Evolutionary conservation across 2,797 vertebrate species (phyloP).

Genomic region (Notolepis coatsorum): DNA sequence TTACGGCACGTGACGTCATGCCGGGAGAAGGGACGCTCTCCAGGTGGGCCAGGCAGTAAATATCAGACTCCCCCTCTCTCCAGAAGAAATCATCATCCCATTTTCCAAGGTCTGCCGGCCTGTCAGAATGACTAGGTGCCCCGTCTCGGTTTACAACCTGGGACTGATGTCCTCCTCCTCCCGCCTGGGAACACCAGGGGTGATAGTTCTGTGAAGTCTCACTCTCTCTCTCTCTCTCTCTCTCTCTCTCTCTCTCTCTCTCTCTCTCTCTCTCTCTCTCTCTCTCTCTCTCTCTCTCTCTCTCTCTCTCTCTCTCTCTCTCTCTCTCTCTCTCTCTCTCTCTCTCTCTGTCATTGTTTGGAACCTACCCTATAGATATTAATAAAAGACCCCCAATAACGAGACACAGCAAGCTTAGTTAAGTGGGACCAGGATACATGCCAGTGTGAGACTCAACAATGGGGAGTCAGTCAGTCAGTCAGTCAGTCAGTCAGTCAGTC

Average conservation of each 20-base stretch:
- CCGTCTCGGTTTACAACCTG: slow-evolving; percentile 39
- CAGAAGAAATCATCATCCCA: slow-evolving; percentile 42
- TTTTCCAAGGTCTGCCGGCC: slow-evolving; percentile 46
- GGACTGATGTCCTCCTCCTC: no score
- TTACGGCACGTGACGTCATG: no score
- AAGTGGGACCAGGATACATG: no score
- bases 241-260: background rate
- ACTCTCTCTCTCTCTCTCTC: background rate
- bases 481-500: no score
- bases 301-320: background rate
- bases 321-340: slow-evolving; percentile 13
- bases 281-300: slow-evolving; percentile 1
- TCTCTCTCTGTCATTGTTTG: slow-evolving; percentile 9
- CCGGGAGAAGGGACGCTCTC: slow-evolving; percentile 27
- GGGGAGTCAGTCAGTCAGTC: no score
- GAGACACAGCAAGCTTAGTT: no score
- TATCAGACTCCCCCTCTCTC: slow-evolving; percentile 20
- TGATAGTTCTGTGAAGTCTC: background rate
- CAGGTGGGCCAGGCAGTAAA: slow-evolving; percentile 35
- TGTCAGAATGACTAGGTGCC: slow-evolving; percentile 30
- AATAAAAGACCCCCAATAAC: slow-evolving; percentile 53
- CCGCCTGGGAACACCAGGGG: background rate
- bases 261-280: background rate
- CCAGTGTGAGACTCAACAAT: no score
- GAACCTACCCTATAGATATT: slow-evolving; percentile 44